Conservation (phyloP, 2,888 invertebrate species). For the Polyommatus icarus region DNA sequence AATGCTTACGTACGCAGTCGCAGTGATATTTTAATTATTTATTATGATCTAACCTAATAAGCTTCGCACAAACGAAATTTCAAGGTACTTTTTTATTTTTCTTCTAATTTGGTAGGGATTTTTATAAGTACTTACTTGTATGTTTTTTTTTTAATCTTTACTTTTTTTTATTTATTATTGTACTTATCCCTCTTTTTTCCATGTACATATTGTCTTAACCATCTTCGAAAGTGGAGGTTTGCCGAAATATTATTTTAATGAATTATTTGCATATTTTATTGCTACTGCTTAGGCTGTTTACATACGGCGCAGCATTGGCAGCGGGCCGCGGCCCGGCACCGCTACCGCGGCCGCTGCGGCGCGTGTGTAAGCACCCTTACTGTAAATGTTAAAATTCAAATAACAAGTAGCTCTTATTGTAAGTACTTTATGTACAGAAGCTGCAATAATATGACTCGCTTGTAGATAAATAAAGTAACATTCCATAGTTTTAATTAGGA, state of each 20-base stretch:
- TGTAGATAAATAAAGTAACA: neutral
- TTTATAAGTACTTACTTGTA: no score
- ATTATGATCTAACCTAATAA: neutral
- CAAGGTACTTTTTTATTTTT: no score
- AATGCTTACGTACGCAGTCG: neutral
- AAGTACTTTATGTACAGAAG: neutral
- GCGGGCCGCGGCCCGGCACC: no score
- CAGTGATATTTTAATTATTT: neutral
- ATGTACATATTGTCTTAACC: neutral
- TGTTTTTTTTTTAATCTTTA: no score
- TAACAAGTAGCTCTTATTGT: neutral
- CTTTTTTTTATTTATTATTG: no score
- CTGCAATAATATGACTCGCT: neutral
- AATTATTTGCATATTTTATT: neutral
- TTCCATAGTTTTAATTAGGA: constrained; percentile 9
- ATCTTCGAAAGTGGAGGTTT: neutral
- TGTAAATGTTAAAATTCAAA: neutral
- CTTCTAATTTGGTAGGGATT: no score
- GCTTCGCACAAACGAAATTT: no score
- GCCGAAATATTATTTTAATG: neutral
- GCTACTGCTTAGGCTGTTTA: neutral
- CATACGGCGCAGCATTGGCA: no score
- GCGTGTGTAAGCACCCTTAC: neutral
- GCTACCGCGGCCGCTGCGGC: no score
- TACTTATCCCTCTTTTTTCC: neutral